phyloP scores from a whole-genome alignment of 35 echinoderm and acorn worm genomes.

The Eucidaris tribuloides region DNA sequence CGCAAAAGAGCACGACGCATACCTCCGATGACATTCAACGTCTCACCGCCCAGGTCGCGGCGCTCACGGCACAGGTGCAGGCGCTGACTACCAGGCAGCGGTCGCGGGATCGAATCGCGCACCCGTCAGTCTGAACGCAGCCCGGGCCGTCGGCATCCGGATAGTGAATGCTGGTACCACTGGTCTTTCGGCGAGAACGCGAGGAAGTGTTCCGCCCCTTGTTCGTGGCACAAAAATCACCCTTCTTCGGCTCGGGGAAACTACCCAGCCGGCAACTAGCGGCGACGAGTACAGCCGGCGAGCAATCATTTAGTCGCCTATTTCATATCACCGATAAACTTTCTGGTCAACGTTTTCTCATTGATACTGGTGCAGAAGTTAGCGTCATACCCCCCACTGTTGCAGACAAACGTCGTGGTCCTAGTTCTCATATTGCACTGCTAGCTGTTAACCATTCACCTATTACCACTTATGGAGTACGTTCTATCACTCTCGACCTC shows the following conservation, averaged over 20 bases:
- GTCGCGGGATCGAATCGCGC: background rate
- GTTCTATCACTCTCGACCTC: background rate
- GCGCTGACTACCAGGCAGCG: background rate
- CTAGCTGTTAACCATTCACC: background rate
- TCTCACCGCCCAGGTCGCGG: background rate
- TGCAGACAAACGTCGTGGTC: background rate
- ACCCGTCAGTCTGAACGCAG: background rate
- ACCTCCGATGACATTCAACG: background rate
- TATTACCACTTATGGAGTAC: background rate
- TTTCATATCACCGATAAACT: background rate
- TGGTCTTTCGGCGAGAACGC: background rate
- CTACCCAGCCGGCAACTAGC: background rate
- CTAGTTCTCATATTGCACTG: background rate
- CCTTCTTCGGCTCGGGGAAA: background rate
- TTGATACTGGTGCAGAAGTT: slow-evolving; percentile 18
- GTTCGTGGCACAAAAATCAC: background rate
- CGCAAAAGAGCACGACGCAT: background rate
- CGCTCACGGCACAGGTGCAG: background rate
- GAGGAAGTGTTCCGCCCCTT: background rate
- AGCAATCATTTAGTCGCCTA: background rate
- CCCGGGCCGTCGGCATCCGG: background rate
- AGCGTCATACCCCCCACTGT: background rate
- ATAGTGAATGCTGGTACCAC: background rate
- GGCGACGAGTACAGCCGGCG: background rate
- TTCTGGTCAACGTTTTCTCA: background rate